Evolutionary conservation across 2,888 invertebrate genomes (phyloP), one percentile per base, ranked within the genome.

Genomic region (Chymomyza fuscimana): DNA sequence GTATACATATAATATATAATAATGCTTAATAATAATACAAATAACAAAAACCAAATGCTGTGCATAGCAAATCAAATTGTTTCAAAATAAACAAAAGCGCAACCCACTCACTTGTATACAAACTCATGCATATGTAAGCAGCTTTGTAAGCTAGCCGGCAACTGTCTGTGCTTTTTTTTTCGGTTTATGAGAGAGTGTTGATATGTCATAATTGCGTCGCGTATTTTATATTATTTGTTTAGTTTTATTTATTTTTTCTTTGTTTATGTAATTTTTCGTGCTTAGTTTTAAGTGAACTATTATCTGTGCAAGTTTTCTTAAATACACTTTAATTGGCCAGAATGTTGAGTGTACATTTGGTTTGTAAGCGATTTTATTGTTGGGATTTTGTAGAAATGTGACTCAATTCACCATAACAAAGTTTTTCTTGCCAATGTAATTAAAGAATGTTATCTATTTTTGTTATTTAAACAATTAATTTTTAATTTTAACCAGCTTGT

Each of bases 121-220:
- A 7, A 61, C 50, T 12, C 46, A 70, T 46, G 36, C 61, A 67
- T 46, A 59, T 40, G 36, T 16, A 61, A 59, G 29, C 40, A 61
- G 22, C 40, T 46, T 46, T 46, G 40, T 46, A 46, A 46, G 40
- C 40, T 4, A 46, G 12, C 40, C 40, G 40, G 40, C 40, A 46
- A 46, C 40, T 12, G 40, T 10, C 40, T 46, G 4, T 12, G 12
- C 40, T 46, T 46, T 46, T 46, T 46, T 10, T 46, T 46, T 5
- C 6, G 40, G 12, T 32, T 5, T 32, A 0, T 7, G 32, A 32
- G 9, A 46, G 40, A 46, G 40, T 46, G 40, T 46, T 46, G 40
- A 51, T 63, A 73, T 81, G 80, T 80, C 85, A 82, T 77, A 86
- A 86, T 84, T 83, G 82, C 77, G 80, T 73, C 69, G 74, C 79